Evolutionary conservation across 1,140 invertebrate species (phyloP).

Genomic region (Platorchestia sp.): DNA sequence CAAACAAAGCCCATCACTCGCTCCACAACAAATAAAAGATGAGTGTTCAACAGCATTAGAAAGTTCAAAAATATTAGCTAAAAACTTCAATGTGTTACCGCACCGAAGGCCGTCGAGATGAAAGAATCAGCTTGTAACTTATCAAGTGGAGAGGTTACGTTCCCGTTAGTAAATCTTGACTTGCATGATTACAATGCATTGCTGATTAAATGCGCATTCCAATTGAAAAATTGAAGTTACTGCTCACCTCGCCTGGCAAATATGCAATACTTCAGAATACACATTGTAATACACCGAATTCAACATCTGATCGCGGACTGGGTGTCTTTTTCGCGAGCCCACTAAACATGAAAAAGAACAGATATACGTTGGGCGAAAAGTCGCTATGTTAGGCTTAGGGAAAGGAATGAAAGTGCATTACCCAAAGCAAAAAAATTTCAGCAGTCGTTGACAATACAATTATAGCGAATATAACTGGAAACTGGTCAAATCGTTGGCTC

Average conservation of each 20-base stretch:
- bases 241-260: not conserved
- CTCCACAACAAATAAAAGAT: conserved; percentile 54
- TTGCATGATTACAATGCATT: not conserved
- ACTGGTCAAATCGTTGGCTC: not conserved
- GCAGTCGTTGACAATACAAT: not conserved
- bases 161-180: not conserved
- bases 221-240: not conserved
- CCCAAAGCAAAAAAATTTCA: not conserved
- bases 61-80: conserved; percentile 44
- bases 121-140: not conserved
- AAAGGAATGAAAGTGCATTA: not conserved
- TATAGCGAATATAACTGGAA: not conserved
- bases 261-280: not conserved
- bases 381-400: not conserved
- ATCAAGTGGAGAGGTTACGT: not conserved
- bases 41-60: conserved; percentile 61
- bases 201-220: not conserved
- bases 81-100: conserved; percentile 5
- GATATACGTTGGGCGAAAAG: not conserved
- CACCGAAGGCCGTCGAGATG: not conserved
- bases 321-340: not conserved
- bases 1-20: conserved; percentile 52
- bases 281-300: not conserved
- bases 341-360: not conserved
- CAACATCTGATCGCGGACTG: not conserved